These are phyloP conservation scores for Drosophila lowei DNA, from an alignment of 1,140 invertebrate genomes.

Conservation along the genomic window DNA sequence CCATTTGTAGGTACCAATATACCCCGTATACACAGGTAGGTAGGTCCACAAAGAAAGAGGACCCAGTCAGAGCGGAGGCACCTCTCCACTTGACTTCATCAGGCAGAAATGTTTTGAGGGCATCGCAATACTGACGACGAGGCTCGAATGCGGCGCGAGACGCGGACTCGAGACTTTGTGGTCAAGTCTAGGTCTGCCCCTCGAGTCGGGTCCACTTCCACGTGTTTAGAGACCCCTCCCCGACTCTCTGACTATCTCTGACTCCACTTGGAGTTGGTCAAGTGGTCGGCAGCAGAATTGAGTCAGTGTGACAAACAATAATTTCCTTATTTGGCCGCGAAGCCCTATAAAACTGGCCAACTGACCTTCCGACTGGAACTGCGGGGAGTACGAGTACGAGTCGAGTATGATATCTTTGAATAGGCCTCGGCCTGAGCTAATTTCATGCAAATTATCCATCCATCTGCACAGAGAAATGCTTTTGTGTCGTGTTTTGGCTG, in stretches of 20 bases:
- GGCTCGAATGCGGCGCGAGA: background rate
- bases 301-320: constrained; percentile 80
- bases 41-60: background rate
- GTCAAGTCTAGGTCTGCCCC: constrained; percentile 25
- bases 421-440: constrained; percentile 28
- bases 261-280: constrained; percentile 58
- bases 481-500: constrained; percentile 24
- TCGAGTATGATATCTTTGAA: too few species aligned
- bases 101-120: constrained; percentile 55
- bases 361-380: constrained; percentile 37
- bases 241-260: background rate
- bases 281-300: constrained; percentile 64
- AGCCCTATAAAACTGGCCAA: constrained; percentile 21
- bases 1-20: too few species aligned
- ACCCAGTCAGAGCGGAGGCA: background rate
- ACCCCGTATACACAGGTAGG: too few species aligned
- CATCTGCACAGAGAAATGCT: constrained; percentile 19
- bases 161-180: background rate
- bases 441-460: constrained; percentile 71
- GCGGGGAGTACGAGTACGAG: too few species aligned
- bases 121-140: constrained; percentile 34
- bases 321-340: constrained; percentile 53
- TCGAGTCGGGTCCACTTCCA: background rate
- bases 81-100: constrained; percentile 26
- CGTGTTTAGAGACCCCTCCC: constrained; percentile 12